phyloP scores from a whole-genome alignment of 2,113 vertebrate genomes.

The Cephalophus harveyi region DNA sequence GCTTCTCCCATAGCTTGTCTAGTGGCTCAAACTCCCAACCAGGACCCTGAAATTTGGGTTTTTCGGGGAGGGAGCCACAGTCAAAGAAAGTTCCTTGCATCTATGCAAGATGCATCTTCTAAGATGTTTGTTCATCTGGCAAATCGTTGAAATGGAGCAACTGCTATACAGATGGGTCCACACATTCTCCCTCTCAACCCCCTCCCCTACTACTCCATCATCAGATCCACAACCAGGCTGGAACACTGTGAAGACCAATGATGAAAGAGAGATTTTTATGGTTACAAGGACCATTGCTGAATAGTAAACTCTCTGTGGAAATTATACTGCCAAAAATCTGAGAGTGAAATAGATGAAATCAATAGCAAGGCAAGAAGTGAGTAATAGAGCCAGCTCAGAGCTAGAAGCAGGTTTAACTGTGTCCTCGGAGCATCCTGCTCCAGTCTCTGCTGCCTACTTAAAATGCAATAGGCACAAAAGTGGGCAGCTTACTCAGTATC shows the following conservation, averaged over 20 bases:
- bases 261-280: neutral
- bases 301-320: neutral
- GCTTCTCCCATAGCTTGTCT: neutral
- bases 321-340: neutral
- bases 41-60: too few relatives aligned
- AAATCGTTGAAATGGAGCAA: neutral
- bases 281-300: neutral
- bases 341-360: constrained; percentile 25
- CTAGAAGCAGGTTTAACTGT: neutral
- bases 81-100: neutral
- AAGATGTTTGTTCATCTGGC: neutral
- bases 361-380: neutral
- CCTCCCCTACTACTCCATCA: neutral
- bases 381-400: neutral
- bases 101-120: too few relatives aligned
- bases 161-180: rapidly evolving
- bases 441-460: neutral
- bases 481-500: constrained; percentile 1
- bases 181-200: neutral
- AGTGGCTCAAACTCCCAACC: neutral
- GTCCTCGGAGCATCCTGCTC: neutral
- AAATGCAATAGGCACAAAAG: constrained; percentile 13
- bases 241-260: neutral
- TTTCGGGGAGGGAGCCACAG: neutral
- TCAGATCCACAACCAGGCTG: neutral